A percentile compares a stretch with the other conserved stretches of the same genome.
Evolutionary conservation across 2,888 invertebrate genomes (phyloP).

Genomic region (Palloptera scutellata): DNA sequence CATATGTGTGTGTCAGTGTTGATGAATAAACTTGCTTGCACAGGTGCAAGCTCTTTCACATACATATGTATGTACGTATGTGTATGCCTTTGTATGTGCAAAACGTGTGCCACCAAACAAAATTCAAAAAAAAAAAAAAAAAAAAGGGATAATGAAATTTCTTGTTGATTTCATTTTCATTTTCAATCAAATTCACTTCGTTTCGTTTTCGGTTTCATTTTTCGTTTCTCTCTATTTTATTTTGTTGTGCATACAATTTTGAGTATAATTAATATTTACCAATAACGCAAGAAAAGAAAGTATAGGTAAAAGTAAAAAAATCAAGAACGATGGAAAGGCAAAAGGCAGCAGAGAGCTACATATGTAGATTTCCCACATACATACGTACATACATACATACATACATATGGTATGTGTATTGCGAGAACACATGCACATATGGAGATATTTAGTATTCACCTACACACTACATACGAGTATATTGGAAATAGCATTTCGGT

Average conservation of each 20-base stretch:
- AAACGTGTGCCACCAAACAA: conserved; percentile 4
- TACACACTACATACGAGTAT: too few relatives aligned
- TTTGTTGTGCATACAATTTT: conserved; percentile 29
- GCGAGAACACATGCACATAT: not conserved
- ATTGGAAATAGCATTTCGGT: not conserved
- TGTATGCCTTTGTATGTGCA: conserved; percentile 6
- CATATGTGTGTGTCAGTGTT: too few relatives aligned
- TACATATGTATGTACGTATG: conserved; percentile 1
- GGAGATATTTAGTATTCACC: too few relatives aligned
- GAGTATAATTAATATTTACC: conserved; percentile 25
- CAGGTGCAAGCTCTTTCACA: not conserved
- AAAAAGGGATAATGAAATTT: conserved; percentile 31
- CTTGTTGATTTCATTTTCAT: conserved; percentile 28
- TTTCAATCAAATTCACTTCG: conserved; percentile 28
- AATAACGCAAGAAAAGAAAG: conserved; percentile 1
- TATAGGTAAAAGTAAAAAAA: too few relatives aligned
- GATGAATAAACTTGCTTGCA: not conserved
- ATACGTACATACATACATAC: not conserved
- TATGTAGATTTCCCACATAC: not conserved
- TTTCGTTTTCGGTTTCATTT: conserved; percentile 28
- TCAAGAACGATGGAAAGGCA: too few relatives aligned
- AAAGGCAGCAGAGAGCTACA: too few relatives aligned
- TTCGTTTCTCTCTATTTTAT: conserved; percentile 18
- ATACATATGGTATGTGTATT: not conserved
- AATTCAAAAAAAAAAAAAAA: conserved; percentile 24